Percentiles rank a stretch among this genome's conserved stretches.
Conservation (phyloP, 2,888 invertebrate genomes). For the Pachymerium ferrugineum region DNA sequence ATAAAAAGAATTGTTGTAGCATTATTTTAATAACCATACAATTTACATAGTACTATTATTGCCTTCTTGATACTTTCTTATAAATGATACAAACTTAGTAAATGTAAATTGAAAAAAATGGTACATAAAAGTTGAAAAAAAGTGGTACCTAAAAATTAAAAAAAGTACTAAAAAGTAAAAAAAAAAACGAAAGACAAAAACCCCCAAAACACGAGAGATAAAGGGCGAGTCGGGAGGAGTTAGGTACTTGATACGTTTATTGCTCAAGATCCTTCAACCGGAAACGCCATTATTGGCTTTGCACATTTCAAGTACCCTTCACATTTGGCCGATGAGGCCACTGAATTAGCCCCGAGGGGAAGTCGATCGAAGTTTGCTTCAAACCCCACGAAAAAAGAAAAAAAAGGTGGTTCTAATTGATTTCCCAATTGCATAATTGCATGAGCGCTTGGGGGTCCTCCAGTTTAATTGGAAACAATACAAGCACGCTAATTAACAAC, state of each 20-base stretch:
- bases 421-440: constrained; percentile 33
- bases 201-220: not conserved
- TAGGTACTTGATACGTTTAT: not conserved
- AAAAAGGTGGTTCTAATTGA: constrained; percentile 22
- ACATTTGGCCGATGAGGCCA: constrained; percentile 8
- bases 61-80: too few species aligned
- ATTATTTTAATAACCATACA: too few species aligned
- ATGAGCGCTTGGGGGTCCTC: not conserved
- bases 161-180: not conserved
- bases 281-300: constrained; percentile 27
- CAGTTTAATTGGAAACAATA: constrained; percentile 15
- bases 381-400: not conserved
- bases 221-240: not conserved
- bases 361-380: constrained; percentile 15
- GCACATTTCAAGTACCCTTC: constrained; percentile 23
- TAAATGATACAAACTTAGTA: too few species aligned
- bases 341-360: constrained; percentile 13
- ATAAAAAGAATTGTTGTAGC: too few species aligned
- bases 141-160: not conserved
- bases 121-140: too few species aligned
- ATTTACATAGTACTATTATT: too few species aligned
- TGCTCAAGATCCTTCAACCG: constrained; percentile 13
- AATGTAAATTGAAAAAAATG: too few species aligned
- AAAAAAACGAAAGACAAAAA: not conserved
- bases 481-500: constrained; percentile 20